Evolutionary conservation across 1,140 invertebrate genomes (phyloP), one percentile per base, ranked within the genome.

Genomic region (Acromyrmex heyeri): DNA sequence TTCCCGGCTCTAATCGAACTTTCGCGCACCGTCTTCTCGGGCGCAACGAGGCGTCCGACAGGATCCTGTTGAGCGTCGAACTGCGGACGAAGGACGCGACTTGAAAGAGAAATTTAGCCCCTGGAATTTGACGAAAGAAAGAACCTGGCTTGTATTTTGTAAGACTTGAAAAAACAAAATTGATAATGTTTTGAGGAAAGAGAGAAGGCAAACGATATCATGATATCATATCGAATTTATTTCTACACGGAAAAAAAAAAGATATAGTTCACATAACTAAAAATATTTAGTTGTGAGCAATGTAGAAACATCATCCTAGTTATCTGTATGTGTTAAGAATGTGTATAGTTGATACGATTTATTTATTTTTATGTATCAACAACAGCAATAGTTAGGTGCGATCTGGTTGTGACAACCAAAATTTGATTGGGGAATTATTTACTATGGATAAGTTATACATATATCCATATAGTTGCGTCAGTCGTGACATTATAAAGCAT

Each of bases 31-130:
- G 69, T 83, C 79, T 73, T 83, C 79, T 75, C 55, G 18, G 55
- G 69, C 12, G 69, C 79, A 83, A 83, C 79, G 79, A 83, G 69
- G 79, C 79, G 79, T 83, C 79, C 79, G 69, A 83, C 79, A 83
- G 79, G 69, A 83, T 61, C 38, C 55, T 73, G 69, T 83, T 69
- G 69, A 83, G 50, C 78, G 14, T 67, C 78, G 57, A 64, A 27
- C 30, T 30, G 10, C 55, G 7, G 57, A 34, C 79, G 69, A 75
- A 50, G 27, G n/a, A 83, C 55, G 67, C 34, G 55, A 72, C 67
- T 73, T 38, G 79, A 82, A 83, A 75, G 69, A 44, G 38, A 72
- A 83, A 83, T 83, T 75, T 73, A 50, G 27, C 10, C 14, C 24
- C 3, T 21, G 12, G 4, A 61, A 14, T 61, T 48, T 62, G 24